phyloP scores from a whole-genome alignment of 2,888 invertebrate species.

The Orthosia gothica region DNA sequence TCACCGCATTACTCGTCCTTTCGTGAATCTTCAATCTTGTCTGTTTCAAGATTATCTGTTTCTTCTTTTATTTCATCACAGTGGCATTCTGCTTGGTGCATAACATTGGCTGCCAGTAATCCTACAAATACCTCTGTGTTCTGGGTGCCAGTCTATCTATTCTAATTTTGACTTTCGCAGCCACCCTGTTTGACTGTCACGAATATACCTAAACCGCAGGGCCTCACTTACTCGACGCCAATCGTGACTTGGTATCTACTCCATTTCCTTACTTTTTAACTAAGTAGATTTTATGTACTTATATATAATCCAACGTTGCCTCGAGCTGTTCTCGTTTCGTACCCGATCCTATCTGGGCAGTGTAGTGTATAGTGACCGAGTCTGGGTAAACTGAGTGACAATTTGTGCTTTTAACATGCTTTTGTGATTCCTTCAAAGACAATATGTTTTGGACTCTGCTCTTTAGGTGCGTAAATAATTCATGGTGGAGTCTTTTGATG shows the following conservation, averaged over 20 bases:
- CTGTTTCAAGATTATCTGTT: no score
- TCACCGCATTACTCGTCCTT: not conserved
- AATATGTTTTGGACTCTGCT: not conserved
- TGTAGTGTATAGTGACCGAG: constrained; percentile 11
- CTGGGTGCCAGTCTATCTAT: not conserved
- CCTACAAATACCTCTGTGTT: not conserved
- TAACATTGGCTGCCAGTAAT: not conserved
- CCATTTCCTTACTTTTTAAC: constrained; percentile 36
- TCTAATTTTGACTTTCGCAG: constrained; percentile 13
- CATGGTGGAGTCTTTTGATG: not conserved
- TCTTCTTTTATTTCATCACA: not conserved
- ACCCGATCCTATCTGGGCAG: constrained; percentile 19
- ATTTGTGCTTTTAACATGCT: constrained; percentile 2
- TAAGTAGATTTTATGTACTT: constrained; percentile 7
- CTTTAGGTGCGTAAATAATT: not conserved
- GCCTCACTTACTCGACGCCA: constrained; percentile 10
- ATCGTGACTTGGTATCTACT: constrained; percentile 39
- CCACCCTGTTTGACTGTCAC: not conserved
- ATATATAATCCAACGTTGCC: constrained; percentile 30
- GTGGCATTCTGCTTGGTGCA: not conserved
- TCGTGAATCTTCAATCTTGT: not conserved
- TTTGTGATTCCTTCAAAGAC: not conserved
- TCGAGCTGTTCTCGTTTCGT: constrained; percentile 33
- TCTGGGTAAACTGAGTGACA: not conserved
- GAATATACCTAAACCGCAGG: not conserved